A percentile compares a stretch with the other conserved stretches of the same genome.
Evolutionary conservation across 2,797 vertebrate genomes (phyloP).

Genomic region (Tympanoctomys barrerae): DNA sequence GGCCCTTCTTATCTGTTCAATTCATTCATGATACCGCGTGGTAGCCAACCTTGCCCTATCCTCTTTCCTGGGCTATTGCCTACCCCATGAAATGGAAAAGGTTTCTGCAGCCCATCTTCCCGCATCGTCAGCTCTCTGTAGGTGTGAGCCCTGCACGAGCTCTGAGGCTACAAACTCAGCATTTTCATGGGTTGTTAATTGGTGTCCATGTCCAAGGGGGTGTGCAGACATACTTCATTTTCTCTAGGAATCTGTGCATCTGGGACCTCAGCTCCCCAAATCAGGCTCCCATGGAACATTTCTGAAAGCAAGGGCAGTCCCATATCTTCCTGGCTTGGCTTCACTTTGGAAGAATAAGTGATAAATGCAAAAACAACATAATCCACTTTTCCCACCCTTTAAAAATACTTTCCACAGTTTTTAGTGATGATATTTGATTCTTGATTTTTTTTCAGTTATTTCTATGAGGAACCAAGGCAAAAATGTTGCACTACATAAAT

Average conservation of each 20-base stretch:
- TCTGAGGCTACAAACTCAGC: not conserved
- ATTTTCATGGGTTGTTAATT: not conserved
- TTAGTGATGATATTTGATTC: not conserved
- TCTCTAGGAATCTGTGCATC: not conserved
- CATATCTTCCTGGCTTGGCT: not conserved
- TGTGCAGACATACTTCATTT: not conserved
- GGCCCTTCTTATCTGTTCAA: not conserved
- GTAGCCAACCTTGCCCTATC: not conserved
- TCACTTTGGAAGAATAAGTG: not conserved
- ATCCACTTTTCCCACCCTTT: not conserved
- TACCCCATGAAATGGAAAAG: not conserved
- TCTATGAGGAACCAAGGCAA: not conserved
- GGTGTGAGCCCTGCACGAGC: not conserved
- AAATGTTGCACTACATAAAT: not conserved
- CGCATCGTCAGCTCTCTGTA: not conserved
- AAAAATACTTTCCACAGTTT: not conserved
- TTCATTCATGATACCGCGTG: not conserved
- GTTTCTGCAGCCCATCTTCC: not conserved
- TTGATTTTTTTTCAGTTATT: not conserved
- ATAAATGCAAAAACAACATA: not conserved
- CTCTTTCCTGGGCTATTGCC: not conserved
- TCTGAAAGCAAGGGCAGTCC: not conserved
- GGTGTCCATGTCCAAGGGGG: no score
- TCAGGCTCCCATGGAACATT: fast-evolving
- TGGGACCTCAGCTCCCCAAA: not conserved